phyloP scores from a whole-genome alignment of 2,797 vertebrate species.

The Eulemur coronatus region DNA sequence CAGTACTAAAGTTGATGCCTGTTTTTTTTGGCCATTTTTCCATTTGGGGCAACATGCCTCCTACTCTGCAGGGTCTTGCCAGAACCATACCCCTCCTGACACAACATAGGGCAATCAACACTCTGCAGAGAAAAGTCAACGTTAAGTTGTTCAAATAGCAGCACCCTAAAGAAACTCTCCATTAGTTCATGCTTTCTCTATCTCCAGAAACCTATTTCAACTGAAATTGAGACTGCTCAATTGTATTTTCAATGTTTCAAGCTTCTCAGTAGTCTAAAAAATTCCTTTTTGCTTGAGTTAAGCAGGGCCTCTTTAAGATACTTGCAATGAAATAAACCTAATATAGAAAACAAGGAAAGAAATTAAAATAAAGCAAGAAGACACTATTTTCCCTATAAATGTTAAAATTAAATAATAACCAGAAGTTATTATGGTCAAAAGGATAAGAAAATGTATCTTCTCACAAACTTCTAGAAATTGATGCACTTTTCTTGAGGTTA shows the following conservation, averaged over 20 bases:
- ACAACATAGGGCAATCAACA: not conserved
- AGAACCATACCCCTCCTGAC: not conserved
- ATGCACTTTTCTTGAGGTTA: not conserved
- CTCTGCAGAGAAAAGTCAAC: not conserved
- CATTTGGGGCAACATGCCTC: not conserved
- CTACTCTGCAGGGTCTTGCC: not conserved
- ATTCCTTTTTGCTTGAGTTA: not conserved
- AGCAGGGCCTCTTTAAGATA: not conserved
- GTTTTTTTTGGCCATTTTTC: not conserved
- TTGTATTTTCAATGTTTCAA: not conserved
- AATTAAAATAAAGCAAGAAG: not conserved
- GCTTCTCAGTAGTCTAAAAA: not conserved
- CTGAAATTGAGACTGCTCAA: not conserved
- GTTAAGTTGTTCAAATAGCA: not conserved
- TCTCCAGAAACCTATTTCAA: not conserved
- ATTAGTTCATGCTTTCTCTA: not conserved
- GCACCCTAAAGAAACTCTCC: not conserved
- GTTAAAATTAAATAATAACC: not conserved
- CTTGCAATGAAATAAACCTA: not conserved
- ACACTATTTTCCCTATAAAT: not conserved
- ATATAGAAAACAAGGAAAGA: not conserved
- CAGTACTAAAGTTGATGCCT: not conserved
- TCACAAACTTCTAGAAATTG: not conserved
- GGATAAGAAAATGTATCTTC: not conserved
- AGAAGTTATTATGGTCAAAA: not conserved